These are phyloP conservation scores for Theretra japonica DNA, from an alignment of 2,888 invertebrate genomes.

Conservation along the genomic window DNA sequence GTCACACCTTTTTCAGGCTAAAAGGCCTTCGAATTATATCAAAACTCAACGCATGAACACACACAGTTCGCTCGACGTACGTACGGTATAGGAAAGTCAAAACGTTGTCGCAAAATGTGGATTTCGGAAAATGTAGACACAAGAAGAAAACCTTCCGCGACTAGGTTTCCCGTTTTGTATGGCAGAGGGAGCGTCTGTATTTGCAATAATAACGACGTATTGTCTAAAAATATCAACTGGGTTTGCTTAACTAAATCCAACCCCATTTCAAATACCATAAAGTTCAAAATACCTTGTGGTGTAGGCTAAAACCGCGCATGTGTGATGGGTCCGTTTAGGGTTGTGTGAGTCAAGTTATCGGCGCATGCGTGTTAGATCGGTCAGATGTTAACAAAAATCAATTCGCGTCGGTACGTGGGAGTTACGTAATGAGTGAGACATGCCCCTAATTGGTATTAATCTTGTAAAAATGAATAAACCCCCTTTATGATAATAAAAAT, in stretches of 20 bases:
- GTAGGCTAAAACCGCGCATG: constrained; percentile 41
- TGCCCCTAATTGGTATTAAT: constrained; percentile 67
- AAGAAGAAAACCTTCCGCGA: constrained; percentile 75
- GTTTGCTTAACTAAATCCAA: constrained; percentile 34
- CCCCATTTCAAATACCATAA: constrained; percentile 37
- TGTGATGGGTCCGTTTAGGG: constrained; percentile 55
- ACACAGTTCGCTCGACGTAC: constrained; percentile 46
- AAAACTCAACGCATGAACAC: constrained; percentile 49
- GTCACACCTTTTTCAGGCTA: constrained; percentile 49
- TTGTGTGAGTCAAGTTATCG: constrained; percentile 64
- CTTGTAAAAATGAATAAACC: constrained; percentile 43
- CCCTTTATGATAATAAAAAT: constrained; percentile 15
- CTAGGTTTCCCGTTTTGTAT: constrained; percentile 77
- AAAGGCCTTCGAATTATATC: constrained; percentile 39
- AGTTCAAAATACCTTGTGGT: constrained; percentile 43
- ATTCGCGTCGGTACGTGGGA: constrained; percentile 75
- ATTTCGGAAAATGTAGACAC: constrained; percentile 70
- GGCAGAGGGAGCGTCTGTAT: constrained; percentile 79
- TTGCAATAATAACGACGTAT: constrained; percentile 71
- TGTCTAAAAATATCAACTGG: constrained; percentile 78
- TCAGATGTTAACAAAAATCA: constrained; percentile 78
- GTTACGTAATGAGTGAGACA: constrained; percentile 78
- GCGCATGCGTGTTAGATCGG: constrained; percentile 71
- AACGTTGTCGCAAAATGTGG: constrained; percentile 62
- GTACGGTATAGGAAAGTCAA: constrained; percentile 47